Evolutionary conservation across 2,888 invertebrate genomes (phyloP).

Genomic region (Lasioglossum morio): DNA sequence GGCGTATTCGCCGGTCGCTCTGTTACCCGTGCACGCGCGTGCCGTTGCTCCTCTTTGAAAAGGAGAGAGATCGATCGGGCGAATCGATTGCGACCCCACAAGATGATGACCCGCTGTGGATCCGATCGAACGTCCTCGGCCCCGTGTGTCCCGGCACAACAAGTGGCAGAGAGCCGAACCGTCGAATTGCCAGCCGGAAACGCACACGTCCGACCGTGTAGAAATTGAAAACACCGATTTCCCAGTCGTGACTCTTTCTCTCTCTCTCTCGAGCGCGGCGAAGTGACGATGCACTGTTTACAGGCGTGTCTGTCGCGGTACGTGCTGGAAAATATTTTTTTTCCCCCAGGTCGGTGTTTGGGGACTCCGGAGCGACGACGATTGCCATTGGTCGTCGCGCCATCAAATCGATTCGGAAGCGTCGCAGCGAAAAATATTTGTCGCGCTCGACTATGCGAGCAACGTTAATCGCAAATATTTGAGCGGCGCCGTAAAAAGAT

Average conservation of each 20-base stretch:
- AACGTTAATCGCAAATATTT: constrained; percentile 9
- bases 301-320: constrained; percentile 23
- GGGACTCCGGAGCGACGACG: not conserved
- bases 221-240: constrained; percentile 55
- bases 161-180: constrained; percentile 42
- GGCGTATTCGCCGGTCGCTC: constrained; percentile 48
- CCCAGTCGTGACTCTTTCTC: not conserved
- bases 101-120: constrained; percentile 41
- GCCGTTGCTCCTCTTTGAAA: not conserved
- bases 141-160: constrained; percentile 32
- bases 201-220: constrained; percentile 33
- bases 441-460: not conserved
- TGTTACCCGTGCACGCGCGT: constrained; percentile 56
- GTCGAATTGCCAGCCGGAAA: constrained; percentile 26
- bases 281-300: constrained; percentile 47
- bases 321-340: constrained; percentile 41
- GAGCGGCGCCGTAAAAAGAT: constrained; percentile 17
- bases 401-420: constrained; percentile 20
- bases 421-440: constrained; percentile 24
- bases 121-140: constrained; percentile 21
- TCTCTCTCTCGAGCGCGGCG: not conserved
- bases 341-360: constrained; percentile 3
- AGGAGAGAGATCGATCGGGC: not conserved
- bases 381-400: constrained; percentile 17
- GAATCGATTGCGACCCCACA: not conserved